These are phyloP conservation scores for Synergus itoensis DNA, from an alignment of 2,888 invertebrate genomes.

Conservation along the genomic window DNA sequence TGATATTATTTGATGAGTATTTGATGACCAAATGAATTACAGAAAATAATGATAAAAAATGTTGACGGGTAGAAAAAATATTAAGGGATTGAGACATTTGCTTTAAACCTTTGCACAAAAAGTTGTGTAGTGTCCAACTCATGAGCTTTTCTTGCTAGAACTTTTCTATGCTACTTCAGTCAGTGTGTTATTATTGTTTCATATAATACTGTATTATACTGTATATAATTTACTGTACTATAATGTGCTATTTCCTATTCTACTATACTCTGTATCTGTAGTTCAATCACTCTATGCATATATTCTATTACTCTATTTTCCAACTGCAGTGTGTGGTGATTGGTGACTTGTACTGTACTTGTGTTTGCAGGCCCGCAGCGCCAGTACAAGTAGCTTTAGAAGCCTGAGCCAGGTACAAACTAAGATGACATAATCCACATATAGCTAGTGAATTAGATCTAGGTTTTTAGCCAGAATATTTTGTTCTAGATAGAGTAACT, in stretches of 20 bases:
- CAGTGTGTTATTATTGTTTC: background rate
- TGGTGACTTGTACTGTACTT: slow-evolving; percentile 76
- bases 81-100: no score
- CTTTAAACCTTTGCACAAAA: background rate
- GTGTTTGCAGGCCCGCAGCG: slow-evolving; percentile 90
- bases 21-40: no score
- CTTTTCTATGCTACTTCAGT: background rate
- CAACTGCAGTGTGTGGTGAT: slow-evolving; percentile 71
- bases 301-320: slow-evolving; percentile 52
- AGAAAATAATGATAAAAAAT: no score
- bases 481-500: slow-evolving; percentile 43
- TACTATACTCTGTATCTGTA: slow-evolving; percentile 40
- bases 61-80: no score
- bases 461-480: slow-evolving; percentile 55
- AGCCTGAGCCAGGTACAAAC: slow-evolving; percentile 90
- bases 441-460: slow-evolving; percentile 61
- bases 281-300: slow-evolving; percentile 45
- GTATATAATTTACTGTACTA: slow-evolving; percentile 20
- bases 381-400: slow-evolving; percentile 94
- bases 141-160: background rate
- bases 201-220: background rate
- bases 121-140: background rate
- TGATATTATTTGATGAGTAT: no score
- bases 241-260: slow-evolving; percentile 33
- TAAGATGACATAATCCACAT: slow-evolving; percentile 68